Base-by-base conservation (phyloP, 2,888 invertebrate species). In the Cerastoderma edule region DNA sequence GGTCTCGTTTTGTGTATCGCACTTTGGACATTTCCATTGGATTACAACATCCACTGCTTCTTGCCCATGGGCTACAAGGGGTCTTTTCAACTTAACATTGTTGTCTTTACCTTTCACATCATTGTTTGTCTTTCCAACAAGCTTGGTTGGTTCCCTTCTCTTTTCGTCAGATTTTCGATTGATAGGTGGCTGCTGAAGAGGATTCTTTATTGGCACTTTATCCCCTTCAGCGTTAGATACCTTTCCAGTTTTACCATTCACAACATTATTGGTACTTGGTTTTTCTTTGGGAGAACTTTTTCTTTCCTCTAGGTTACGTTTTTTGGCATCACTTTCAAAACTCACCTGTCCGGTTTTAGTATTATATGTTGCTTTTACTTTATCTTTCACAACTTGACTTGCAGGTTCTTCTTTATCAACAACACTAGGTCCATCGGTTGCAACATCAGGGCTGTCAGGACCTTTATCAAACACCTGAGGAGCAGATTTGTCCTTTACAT, bases 21-120 rank as follows among this genome's bases (percentile, higher is more conserved):
- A 97, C 92, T 96, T 96, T 75, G 95, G 94, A 93, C 97, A 97
- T 83, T 96, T 96, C 97, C 97, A 97, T 95, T 96, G 82, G 30
- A 67, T 75, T 30, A 67, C 78, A 2, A 53, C 22, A 50, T 60
- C 60, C 60, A 60, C 39, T 4, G 60, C 24, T 27, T 60, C 60
- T 22, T 60, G 60, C 60, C 77, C 19, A 54, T 68, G 60, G 24
- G 39, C 39, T 16, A 60, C 57, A 35, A 64, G 22, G 1, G 39
- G 22, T 22, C 46, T 32, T 27, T 60, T 60, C 13, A 27, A 22
- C 24, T 39, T 60, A 24, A 24, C 22, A 19, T 24, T 22, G 13
- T 22, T 16, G 1, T 32, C 19, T 22, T 60, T 33, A 27, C 35
- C 60, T 60, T 39, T 10, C 22, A 8, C 24, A 13, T 39, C 27